A percentile compares a stretch with the other conserved stretches of the same genome.
Evolutionary conservation across 2,797 vertebrate species (phyloP).

Genomic region (Mormyrops boulengeri): DNA sequence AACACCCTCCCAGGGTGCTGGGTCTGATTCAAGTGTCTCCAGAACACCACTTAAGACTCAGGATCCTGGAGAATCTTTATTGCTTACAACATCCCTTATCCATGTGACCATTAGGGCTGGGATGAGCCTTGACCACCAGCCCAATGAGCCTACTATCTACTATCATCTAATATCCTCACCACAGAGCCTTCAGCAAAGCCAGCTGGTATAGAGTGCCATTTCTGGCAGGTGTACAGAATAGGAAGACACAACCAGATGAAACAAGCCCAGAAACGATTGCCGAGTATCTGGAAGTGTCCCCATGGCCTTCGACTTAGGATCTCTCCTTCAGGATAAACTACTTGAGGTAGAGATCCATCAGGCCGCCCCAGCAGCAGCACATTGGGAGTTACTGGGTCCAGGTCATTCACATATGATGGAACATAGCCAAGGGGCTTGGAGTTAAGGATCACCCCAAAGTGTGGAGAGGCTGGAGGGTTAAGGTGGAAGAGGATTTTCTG

Average conservation of each 20-base stretch:
- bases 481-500: constrained; percentile 11
- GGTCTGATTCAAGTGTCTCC: too few species aligned
- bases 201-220: not conserved
- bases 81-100: too few species aligned
- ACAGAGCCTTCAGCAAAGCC: not conserved
- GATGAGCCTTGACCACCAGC: not conserved
- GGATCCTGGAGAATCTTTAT: too few species aligned
- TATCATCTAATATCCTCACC: not conserved
- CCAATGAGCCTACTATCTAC: not conserved
- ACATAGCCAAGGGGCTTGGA: constrained; percentile 19
- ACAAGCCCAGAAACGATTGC: constrained; percentile 10
- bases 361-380: constrained; percentile 21
- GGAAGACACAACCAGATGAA: constrained; percentile 14
- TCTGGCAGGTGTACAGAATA: not conserved
- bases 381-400: constrained; percentile 18
- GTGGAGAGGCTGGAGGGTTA: not conserved
- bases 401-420: not conserved
- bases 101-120: not conserved
- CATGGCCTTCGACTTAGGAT: not conserved
- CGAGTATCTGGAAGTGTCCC: not conserved
- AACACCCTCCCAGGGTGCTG: too few species aligned
- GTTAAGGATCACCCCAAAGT: constrained; percentile 21
- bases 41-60: too few species aligned
- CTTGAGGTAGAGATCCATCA: constrained; percentile 1
- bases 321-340: not conserved